phyloP scores from a whole-genome alignment of 2,888 invertebrate genomes.

The Gastracanthus pulcherrimus region DNA sequence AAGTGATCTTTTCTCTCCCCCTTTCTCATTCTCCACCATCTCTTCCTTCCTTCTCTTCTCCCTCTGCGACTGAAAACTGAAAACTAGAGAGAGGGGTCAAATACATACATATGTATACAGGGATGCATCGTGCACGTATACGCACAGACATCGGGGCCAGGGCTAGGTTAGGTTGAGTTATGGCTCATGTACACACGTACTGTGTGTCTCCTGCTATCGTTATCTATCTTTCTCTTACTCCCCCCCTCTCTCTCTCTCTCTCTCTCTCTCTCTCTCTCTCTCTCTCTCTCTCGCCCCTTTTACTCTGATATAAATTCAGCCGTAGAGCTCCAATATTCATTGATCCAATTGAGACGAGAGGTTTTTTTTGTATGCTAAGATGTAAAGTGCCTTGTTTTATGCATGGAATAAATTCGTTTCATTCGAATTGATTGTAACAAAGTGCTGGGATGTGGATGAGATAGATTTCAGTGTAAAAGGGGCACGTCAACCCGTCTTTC shows the following conservation, averaged over 20 bases:
- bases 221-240: no score
- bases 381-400: background rate
- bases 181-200: background rate
- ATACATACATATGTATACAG: background rate
- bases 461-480: no score
- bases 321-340: no score
- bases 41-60: background rate
- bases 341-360: background rate
- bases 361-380: background rate
- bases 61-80: no score
- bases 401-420: background rate
- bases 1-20: background rate
- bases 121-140: no score
- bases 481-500: no score
- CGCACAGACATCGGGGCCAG: slow-evolving; percentile 40
- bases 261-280: no score
- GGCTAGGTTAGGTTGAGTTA: slow-evolving; percentile 40
- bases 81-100: slow-evolving; percentile 25
- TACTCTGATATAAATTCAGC: no score
- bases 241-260: no score
- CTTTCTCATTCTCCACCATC: background rate
- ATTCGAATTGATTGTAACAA: background rate
- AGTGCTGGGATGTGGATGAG: no score
- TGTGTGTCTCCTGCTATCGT: background rate
- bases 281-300: no score